Conservation (phyloP, 2,797 vertebrate species). For the Margarornis squamiger region DNA sequence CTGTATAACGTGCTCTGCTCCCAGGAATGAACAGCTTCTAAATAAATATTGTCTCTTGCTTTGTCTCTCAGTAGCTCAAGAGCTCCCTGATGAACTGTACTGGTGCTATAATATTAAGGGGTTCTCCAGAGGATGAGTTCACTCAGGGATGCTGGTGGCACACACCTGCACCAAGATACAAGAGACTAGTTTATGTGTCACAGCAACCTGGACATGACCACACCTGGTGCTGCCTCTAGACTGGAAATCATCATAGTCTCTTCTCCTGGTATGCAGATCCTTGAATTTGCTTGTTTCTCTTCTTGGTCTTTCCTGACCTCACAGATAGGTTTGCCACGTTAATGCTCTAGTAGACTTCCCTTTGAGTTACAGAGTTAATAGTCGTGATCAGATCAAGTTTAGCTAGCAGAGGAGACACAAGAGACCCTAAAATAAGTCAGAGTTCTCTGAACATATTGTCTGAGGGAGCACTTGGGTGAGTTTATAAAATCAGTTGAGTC, state of each 20-base stretch:
- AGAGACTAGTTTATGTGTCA: not conserved
- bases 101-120: not conserved
- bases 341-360: not conserved
- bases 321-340: not conserved
- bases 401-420: not conserved
- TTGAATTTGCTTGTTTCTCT: fast-evolving
- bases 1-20: not conserved
- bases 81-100: not conserved
- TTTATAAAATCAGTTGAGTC: not conserved
- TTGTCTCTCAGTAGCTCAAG: not conserved
- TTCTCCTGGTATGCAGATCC: not conserved
- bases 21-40: not conserved
- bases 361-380: not conserved
- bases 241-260: not conserved
- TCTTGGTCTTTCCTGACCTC: not conserved
- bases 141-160: not conserved
- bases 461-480: not conserved
- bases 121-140: not conserved
- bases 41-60: not conserved
- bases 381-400: not conserved
- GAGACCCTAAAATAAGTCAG: not conserved
- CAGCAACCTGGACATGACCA: not conserved
- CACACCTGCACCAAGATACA: not conserved
- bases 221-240: fast-evolving
- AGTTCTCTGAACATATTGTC: not conserved